Evolutionary conservation across 2,797 vertebrate species (phyloP), one percentile per base, ranked within the genome.

Genomic region (Neosalanx taihuensis): DNA sequence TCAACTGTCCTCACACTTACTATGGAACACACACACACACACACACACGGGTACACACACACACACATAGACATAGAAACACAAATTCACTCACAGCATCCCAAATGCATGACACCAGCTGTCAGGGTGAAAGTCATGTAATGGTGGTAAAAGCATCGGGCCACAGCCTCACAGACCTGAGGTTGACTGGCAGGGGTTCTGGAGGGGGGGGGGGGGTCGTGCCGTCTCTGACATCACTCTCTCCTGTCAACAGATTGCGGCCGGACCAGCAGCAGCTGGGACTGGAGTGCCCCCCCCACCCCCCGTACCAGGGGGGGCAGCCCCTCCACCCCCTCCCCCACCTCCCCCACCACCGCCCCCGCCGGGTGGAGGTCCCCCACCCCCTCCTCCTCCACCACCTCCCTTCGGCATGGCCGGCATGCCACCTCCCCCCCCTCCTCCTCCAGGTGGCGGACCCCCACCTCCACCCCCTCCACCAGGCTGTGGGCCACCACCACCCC

Each of bases 391-490:
- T 0, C 88, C 90, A 0, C 92, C 91, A 4, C 86, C 85, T 4
- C 71, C 58, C 0, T 88, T 89, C 33, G 86, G 67, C 80, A 84
- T 84, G 33, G 89, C 13, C 0, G 0, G 77, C 49, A 80, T 79
- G 3, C 82, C 82, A 0, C 91, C 91, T 0, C 92, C 93, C 0
- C 94, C 92, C 0, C 93, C 90, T 0, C 92, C 90, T 15, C 90
- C 87, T 0, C 93, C 93, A n/a, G 90, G 91, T 0, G 72, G 64
- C 26, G 90, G 90, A 5, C 86, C 90, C 3, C 91, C 92, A 6
- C 94, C 93, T 65, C 93, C 92, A 0, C 95, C 94, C 0, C 90
- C 93, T 41, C 94, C 93, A 0, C 93, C 94, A 6, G 84, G 92
- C 23, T 85, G 85, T 3, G 93, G 92, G 5, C 88, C 88, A 1